These are phyloP conservation scores for Mus caroli DNA, from an alignment of 2,797 vertebrate genomes.

Conservation along the genomic window DNA sequence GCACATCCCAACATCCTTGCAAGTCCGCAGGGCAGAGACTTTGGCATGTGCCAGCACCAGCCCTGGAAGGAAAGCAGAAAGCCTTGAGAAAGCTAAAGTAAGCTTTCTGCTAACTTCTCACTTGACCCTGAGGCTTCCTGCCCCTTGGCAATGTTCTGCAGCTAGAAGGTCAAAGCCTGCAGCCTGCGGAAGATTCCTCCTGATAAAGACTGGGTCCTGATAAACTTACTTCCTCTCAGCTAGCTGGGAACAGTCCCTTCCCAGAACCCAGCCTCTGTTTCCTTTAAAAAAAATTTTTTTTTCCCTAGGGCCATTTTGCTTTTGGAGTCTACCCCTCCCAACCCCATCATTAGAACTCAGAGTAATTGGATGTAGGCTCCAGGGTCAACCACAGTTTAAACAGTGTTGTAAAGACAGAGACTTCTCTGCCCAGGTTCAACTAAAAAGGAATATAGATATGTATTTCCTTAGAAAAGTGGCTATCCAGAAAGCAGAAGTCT, in stretches of 20 bases:
- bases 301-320: constrained; percentile 79
- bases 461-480: constrained; percentile 81
- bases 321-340: constrained; percentile 57
- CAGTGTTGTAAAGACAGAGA: background rate
- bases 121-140: constrained; percentile 65
- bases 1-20: background rate
- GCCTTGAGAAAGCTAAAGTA: constrained; percentile 42
- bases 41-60: background rate
- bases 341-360: constrained; percentile 20
- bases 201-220: constrained; percentile 59
- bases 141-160: constrained; percentile 48
- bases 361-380: constrained; percentile 47
- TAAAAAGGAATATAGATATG: constrained; percentile 68
- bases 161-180: constrained; percentile 67
- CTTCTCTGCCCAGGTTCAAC: constrained; percentile 74
- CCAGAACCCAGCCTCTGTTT: constrained; percentile 71
- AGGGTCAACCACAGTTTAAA: constrained; percentile 36
- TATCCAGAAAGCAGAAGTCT: constrained; percentile 73
- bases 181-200: constrained; percentile 52
- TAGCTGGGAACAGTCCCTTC: constrained; percentile 81
- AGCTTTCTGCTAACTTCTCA: background rate
- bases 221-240: constrained; percentile 85
- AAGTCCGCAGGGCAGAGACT: background rate
- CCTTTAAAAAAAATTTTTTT: constrained; percentile 81
- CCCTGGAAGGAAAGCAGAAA: background rate